phyloP scores from a whole-genome alignment of 2,797 vertebrate species.

The Aselliscus stoliczkanus region DNA sequence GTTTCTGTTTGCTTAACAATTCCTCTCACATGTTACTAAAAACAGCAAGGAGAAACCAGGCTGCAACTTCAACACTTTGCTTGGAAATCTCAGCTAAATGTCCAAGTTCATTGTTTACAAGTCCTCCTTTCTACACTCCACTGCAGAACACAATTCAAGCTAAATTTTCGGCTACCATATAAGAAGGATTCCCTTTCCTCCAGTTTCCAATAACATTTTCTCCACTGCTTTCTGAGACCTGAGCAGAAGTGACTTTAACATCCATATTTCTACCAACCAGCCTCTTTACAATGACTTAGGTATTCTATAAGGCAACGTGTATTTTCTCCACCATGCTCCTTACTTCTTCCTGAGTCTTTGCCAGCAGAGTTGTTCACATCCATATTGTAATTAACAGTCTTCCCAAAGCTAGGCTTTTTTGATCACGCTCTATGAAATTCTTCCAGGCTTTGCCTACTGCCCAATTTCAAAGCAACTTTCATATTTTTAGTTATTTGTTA shows the following conservation, averaged over 20 bases:
- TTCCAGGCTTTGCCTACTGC: neutral
- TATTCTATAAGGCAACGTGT: neutral
- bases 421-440: neutral
- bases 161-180: neutral
- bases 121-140: neutral
- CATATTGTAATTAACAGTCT: conserved; percentile 1
- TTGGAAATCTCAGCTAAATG: neutral
- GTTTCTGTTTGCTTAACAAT: neutral
- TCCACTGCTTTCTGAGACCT: neutral
- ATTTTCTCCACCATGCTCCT: neutral
- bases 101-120: neutral
- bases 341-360: neutral
- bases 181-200: neutral
- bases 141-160: neutral
- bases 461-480: neutral
- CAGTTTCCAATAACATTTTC: neutral
- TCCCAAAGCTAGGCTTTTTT: neutral
- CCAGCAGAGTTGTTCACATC: neutral
- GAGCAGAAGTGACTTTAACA: neutral
- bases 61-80: neutral
- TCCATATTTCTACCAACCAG: neutral
- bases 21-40: neutral
- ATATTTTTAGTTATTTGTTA: conserved; percentile 1
- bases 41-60: neutral
- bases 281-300: neutral